These are phyloP conservation scores for Hecatera dysodea DNA, from an alignment of 2,888 invertebrate species.

Conservation along the genomic window DNA sequence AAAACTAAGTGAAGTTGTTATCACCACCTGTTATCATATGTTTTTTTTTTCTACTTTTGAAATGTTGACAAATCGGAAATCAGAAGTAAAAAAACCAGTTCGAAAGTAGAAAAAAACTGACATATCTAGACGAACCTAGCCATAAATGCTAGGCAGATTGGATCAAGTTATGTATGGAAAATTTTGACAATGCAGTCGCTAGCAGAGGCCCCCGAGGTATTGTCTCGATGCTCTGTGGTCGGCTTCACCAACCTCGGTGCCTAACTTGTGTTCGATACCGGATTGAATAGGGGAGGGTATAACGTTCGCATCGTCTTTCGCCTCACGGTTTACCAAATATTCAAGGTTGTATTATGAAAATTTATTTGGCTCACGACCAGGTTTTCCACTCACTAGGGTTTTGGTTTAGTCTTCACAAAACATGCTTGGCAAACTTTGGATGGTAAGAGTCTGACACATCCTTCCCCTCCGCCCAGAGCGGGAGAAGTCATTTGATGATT, in stretches of 20 bases:
- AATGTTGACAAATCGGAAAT: too few species aligned
- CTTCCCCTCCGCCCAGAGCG: too few species aligned
- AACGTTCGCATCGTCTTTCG: conserved; percentile 4
- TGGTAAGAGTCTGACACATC: too few species aligned
- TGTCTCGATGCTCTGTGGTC: background rate
- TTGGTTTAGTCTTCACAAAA: background rate
- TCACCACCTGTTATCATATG: too few species aligned
- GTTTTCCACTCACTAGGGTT: background rate
- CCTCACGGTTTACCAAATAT: conserved; percentile 24
- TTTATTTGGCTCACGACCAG: conserved; percentile 28
- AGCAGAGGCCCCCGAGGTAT: background rate
- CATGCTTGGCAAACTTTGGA: background rate
- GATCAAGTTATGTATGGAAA: background rate
- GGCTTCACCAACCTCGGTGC: conserved; percentile 29
- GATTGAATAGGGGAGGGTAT: conserved; percentile 10
- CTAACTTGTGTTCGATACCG: conserved; percentile 22
- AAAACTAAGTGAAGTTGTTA: too few species aligned
- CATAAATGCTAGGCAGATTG: too few species aligned
- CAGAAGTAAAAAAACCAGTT: too few species aligned
- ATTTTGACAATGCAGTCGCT: background rate
- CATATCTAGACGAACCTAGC: too few species aligned
- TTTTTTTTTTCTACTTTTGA: too few species aligned
- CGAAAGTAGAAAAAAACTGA: too few species aligned
- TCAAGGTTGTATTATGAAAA: conserved; percentile 40
- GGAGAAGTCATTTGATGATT: too few species aligned